These are phyloP conservation scores for Coluber constrictor DNA, from an alignment of 2,797 vertebrate species.

Conservation along the genomic window DNA sequence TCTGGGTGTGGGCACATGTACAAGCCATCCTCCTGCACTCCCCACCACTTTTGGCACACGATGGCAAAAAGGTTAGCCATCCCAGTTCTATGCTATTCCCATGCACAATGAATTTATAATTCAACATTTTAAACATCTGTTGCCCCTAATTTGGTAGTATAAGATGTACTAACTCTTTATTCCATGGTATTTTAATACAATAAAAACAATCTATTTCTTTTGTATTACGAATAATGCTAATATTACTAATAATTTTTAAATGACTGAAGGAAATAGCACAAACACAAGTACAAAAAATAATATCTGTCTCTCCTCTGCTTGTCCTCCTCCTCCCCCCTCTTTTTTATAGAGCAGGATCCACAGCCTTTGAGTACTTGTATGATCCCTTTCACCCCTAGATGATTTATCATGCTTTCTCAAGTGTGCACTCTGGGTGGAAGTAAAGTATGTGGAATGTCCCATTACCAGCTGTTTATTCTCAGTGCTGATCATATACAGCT, in stretches of 20 bases:
- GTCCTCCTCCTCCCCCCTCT: background rate
- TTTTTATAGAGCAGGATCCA: background rate
- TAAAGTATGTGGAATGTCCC: conserved; percentile 36
- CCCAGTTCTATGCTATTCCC: background rate
- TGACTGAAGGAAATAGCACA: background rate
- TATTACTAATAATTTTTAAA: background rate
- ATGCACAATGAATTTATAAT: background rate
- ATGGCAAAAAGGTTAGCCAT: too few species aligned
- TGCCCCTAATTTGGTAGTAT: background rate
- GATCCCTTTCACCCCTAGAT: background rate
- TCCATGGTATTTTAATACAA: background rate
- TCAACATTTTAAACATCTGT: background rate
- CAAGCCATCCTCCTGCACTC: too few species aligned
- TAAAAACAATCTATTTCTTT: background rate
- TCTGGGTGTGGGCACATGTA: too few species aligned
- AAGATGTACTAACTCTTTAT: background rate
- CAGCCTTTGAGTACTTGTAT: background rate
- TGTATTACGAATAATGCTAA: background rate
- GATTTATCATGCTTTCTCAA: conserved; percentile 35
- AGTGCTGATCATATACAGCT: background rate
- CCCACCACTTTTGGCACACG: too few species aligned
- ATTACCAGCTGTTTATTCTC: conserved; percentile 40
- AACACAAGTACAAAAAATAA: background rate
- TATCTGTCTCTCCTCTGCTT: background rate
- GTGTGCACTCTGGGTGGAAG: conserved; percentile 32